Conservation (phyloP, 2,888 invertebrate species). For the Bhutanitis thaidina region DNA sequence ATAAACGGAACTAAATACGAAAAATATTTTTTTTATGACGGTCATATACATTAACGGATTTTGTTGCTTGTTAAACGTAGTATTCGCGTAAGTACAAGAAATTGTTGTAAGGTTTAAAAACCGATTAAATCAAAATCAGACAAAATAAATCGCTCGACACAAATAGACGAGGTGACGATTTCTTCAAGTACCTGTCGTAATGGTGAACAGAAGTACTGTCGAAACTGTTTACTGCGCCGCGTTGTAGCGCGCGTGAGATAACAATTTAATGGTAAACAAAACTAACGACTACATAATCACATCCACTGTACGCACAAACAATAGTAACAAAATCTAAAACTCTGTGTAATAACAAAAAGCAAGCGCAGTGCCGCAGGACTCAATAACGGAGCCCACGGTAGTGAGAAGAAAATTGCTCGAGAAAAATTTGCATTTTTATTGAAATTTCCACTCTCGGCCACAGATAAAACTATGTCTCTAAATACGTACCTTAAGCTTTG, state of each 20-base stretch:
- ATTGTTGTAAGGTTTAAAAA: no score
- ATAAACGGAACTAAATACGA: no score
- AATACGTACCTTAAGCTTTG: constrained; percentile 66
- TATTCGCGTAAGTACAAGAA: no score
- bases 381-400: constrained; percentile 60
- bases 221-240: constrained; percentile 20
- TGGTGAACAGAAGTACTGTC: constrained; percentile 9
- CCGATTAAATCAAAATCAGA: not conserved
- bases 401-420: constrained; percentile 66
- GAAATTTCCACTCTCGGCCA: constrained; percentile 72
- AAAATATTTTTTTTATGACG: no score
- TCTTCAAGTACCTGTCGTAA: constrained; percentile 16
- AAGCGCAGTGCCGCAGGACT: constrained; percentile 59
- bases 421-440: constrained; percentile 77
- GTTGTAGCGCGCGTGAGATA: constrained; percentile 45
- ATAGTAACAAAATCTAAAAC: constrained; percentile 1
- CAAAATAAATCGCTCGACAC: constrained; percentile 18
- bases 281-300: constrained; percentile 55
- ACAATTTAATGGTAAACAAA: constrained; percentile 47
- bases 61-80: no score
- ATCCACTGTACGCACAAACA: constrained; percentile 6
- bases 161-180: constrained; percentile 14
- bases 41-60: no score
- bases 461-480: constrained; percentile 70
- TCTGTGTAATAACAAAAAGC: constrained; percentile 40